phyloP scores from a whole-genome alignment of 2,113 vertebrate genomes.

The Columba livia region DNA sequence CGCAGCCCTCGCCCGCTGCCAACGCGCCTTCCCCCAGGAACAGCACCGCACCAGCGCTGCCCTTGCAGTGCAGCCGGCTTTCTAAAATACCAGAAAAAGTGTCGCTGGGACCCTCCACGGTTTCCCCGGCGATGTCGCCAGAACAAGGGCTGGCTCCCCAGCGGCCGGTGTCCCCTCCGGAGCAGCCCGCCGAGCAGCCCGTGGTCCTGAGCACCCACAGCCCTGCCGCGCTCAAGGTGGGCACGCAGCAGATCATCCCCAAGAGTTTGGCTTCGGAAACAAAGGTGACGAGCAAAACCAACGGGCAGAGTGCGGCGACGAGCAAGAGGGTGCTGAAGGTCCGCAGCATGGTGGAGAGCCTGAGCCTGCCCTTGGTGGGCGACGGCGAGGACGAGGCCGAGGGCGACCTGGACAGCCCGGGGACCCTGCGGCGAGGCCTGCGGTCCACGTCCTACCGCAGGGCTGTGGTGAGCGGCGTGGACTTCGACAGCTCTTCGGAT shows the following conservation, averaged over 20 bases:
- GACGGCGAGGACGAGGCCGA: slow-evolving; percentile 65
- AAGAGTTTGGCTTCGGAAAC: slow-evolving; percentile 80
- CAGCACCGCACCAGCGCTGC: neutral
- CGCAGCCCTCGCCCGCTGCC: neutral
- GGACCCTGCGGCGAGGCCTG: slow-evolving; percentile 81
- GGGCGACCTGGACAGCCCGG: slow-evolving; percentile 75
- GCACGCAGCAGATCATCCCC: slow-evolving; percentile 92
- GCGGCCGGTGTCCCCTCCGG: slow-evolving; percentile 61
- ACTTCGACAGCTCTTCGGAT: slow-evolving; percentile 69
- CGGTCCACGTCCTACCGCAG: slow-evolving; percentile 92
- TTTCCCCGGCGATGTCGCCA: slow-evolving; percentile 8
- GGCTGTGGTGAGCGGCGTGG: slow-evolving; percentile 90
- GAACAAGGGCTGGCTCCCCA: slow-evolving; percentile 35
- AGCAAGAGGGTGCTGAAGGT: slow-evolving; percentile 75
- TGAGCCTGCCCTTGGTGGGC: slow-evolving; percentile 62
- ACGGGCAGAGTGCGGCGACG: slow-evolving; percentile 60
- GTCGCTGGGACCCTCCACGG: slow-evolving; percentile 32
- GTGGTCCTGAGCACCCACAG: slow-evolving; percentile 89
- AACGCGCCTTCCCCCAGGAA: neutral
- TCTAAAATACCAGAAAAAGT: slow-evolving; percentile 46
- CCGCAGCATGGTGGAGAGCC: slow-evolving; percentile 88
- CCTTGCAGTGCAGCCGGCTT: slow-evolving; percentile 7
- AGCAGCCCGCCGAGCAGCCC: slow-evolving; percentile 29
- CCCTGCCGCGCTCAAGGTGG: slow-evolving; percentile 83
- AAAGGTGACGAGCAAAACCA: slow-evolving; percentile 52